phyloP scores from a whole-genome alignment of 2,113 vertebrate genomes.

The Poecilia latipinna region DNA sequence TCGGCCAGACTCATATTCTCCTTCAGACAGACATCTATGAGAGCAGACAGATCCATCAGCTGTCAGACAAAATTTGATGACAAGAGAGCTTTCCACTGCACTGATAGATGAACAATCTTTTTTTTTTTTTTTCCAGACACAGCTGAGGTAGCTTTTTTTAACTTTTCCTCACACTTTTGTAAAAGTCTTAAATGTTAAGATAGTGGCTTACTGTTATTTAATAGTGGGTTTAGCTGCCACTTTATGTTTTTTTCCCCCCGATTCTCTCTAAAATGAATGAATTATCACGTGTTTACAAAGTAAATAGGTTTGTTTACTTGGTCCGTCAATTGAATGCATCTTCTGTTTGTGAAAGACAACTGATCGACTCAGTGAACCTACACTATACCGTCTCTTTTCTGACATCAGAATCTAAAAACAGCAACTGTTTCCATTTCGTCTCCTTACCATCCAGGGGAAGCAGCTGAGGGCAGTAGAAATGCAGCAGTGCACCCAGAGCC shows the following conservation, averaged over 20 bases:
- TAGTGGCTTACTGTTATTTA: not conserved
- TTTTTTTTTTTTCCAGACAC: not conserved
- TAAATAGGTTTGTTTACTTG: not conserved
- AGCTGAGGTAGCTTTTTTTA: not conserved
- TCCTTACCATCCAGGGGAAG: constrained; percentile 86
- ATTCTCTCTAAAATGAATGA: not conserved
- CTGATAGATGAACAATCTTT: not conserved
- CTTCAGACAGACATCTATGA: constrained; percentile 94
- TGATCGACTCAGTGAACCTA: not conserved
- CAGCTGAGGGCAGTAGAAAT: constrained; percentile 94
- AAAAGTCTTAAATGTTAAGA: constrained; percentile 26
- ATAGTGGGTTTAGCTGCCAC: constrained; percentile 9
- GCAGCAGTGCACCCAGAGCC: constrained; percentile 89
- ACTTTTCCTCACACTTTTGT: not conserved
- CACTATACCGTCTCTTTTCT: not conserved
- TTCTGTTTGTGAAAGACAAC: constrained; percentile 22
- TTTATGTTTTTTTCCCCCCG: constrained; percentile 13
- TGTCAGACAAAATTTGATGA: constrained; percentile 9
- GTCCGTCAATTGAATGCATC: too few relatives aligned
- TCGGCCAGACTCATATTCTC: constrained; percentile 95
- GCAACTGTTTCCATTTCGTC: not conserved
- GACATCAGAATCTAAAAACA: not conserved
- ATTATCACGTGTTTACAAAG: not conserved
- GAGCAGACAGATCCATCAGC: constrained; percentile 41
- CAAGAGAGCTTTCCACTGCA: not conserved